Evolutionary conservation across 2,888 invertebrate species (phyloP).

Genomic region (Lapara coniferarum): DNA sequence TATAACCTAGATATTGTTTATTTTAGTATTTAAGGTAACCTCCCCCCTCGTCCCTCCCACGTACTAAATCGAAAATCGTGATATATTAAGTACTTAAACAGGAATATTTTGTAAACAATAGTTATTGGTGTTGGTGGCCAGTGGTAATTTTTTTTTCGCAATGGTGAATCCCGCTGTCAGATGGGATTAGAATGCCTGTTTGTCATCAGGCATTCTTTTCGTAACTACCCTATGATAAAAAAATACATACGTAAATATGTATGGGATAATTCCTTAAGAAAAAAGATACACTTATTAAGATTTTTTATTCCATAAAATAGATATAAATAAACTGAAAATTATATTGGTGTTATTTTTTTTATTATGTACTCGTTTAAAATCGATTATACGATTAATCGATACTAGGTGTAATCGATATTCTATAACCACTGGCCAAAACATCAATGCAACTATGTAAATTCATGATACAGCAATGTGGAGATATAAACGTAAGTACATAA

Average conservation of each 20-base stretch:
- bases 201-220: too few species aligned
- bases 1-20: constrained; percentile 19
- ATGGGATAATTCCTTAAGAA: too few species aligned
- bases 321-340: too few species aligned
- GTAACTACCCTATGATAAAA: too few species aligned
- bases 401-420: neutral
- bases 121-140: constrained; percentile 35
- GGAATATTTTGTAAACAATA: constrained; percentile 34
- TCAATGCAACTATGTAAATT: constrained; percentile 26
- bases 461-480: constrained; percentile 27
- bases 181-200: too few species aligned
- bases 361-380: neutral
- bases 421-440: constrained; percentile 12
- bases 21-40: constrained; percentile 29
- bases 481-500: constrained; percentile 43
- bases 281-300: too few species aligned
- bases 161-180: too few species aligned
- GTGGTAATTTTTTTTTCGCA: constrained; percentile 21
- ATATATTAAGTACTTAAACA: constrained; percentile 33
- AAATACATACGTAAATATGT: too few species aligned
- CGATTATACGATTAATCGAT: neutral
- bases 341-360: too few species aligned
- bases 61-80: constrained; percentile 38
- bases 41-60: constrained; percentile 31
- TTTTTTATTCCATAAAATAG: too few species aligned